These are phyloP conservation scores for Caenorhabditis briggsae DNA, from an alignment of 1,140 invertebrate species.

Conservation along the genomic window DNA sequence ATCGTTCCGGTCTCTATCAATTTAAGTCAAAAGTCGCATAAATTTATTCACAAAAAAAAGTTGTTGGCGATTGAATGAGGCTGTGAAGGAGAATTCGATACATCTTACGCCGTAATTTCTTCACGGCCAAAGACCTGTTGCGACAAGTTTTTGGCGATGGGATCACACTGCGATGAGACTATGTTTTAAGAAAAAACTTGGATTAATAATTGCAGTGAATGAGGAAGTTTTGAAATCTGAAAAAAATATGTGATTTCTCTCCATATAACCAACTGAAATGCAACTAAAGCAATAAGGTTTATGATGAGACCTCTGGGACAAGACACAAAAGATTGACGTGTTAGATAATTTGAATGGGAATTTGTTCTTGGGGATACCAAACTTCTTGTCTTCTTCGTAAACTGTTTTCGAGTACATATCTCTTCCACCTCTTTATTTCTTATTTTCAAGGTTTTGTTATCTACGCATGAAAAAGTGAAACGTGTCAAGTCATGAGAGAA, in stretches of 20 bases:
- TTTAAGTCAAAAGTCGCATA: not conserved
- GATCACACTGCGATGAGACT: slow-evolving; percentile 36
- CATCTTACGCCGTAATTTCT: slow-evolving; percentile 52
- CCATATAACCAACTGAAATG: too few species aligned
- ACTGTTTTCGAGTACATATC: not conserved
- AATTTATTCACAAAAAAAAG: slow-evolving; percentile 38
- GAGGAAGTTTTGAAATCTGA: not conserved
- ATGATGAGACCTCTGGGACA: not conserved
- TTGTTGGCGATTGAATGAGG: slow-evolving; percentile 13
- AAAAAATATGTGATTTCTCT: too few species aligned
- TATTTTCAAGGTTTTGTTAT: slow-evolving; percentile 24
- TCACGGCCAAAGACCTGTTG: slow-evolving; percentile 51
- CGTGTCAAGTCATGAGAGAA: slow-evolving; percentile 34
- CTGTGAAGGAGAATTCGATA: not conserved
- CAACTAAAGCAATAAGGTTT: not conserved
- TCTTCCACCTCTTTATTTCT: not conserved
- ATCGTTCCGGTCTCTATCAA: not conserved
- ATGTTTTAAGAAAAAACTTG: slow-evolving; percentile 4
- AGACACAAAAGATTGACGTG: not conserved
- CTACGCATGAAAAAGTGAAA: slow-evolving; percentile 48
- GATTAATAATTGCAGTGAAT: not conserved
- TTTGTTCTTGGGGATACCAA: not conserved
- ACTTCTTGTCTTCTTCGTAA: slow-evolving; percentile 5
- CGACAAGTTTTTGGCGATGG: slow-evolving; percentile 46
- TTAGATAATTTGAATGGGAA: not conserved